A percentile compares a stretch with the other conserved stretches of the same genome.
phyloP scores from a whole-genome alignment of 2,113 vertebrate species.

The Platichthys flesus region DNA sequence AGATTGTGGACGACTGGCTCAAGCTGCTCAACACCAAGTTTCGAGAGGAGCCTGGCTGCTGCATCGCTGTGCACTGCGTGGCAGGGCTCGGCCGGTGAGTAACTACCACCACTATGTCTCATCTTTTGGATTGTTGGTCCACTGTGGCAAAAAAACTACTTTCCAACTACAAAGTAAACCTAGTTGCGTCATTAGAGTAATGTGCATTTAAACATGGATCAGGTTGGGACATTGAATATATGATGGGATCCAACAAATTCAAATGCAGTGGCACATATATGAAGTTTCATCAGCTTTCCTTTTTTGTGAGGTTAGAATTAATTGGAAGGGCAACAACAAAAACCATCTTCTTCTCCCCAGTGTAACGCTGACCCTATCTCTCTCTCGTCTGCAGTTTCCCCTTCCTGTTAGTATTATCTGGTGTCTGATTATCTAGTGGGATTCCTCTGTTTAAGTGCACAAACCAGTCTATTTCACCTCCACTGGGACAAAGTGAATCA shows the following conservation, averaged over 20 bases:
- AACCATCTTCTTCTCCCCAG: no score
- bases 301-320: no score
- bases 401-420: slow-evolving; percentile 13
- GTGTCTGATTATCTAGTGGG: no score
- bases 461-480: slow-evolving; percentile 10
- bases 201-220: neutral
- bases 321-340: no score
- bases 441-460: slow-evolving; percentile 5
- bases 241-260: neutral
- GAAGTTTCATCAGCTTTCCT: neutral
- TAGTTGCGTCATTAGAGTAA: neutral
- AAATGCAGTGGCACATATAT: neutral
- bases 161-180: no score
- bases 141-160: no score
- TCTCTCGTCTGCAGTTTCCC: neutral
- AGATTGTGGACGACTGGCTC: slow-evolving; percentile 98
- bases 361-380: neutral
- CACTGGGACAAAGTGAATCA: neutral
- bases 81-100: slow-evolving; percentile 93
- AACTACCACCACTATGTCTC: neutral
- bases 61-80: slow-evolving; percentile 96
- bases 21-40: slow-evolving; percentile 96
- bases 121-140: no score
- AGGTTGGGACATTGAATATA: neutral
- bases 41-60: slow-evolving; percentile 93